Base-by-base conservation (phyloP, 2,113 vertebrate species). In the Eonycteris spelaea region DNA sequence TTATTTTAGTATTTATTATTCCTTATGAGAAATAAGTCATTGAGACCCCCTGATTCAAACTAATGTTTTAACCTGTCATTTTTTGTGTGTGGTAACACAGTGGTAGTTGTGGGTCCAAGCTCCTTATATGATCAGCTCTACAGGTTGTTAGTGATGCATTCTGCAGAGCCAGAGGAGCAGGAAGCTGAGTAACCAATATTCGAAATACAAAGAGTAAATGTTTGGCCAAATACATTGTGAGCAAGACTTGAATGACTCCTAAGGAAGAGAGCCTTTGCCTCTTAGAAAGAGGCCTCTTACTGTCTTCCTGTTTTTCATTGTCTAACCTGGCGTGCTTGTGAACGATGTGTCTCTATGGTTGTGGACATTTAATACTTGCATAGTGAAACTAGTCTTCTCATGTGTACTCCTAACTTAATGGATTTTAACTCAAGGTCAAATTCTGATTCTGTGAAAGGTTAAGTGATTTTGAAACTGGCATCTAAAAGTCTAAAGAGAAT, bases 391-490 rank as follows among this genome's bases (percentile, higher is more conserved):
- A 6, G 51, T 57, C 53, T 63, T 82, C 18, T 53, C 11, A 53
- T 86, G 35, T 91, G 63, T 9, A 8, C 11, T 21, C 59, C 65
- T 82, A 16, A 82, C 79, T 61, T 86, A 55, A 45, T 86, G 80
- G 28, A 87, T 96, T 95, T 96, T 86, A 84, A 80, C 65, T 94
- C 86, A 87, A 87, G 95, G 82, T 95, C 94, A 88, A 3, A 74
- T 51, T 96, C 71, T 93, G 51, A 59, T 92, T 88, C 67, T 79
- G 35, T 80, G 18, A 30, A 95, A 96, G 65, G 80, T 53, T 77
- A 90, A 85, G 63, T 78, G 87, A 59, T 73, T 70, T 45, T 90
- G 74, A 93, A 91, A 53, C 53, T 51, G n/a, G n/a, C 48, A 82
- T 75, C 67, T 86, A 63, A 40, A 90, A 92, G 79, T 91, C 33